These are phyloP conservation scores for Pithys albifrons DNA, from an alignment of 2,113 vertebrate species.

Conservation along the genomic window DNA sequence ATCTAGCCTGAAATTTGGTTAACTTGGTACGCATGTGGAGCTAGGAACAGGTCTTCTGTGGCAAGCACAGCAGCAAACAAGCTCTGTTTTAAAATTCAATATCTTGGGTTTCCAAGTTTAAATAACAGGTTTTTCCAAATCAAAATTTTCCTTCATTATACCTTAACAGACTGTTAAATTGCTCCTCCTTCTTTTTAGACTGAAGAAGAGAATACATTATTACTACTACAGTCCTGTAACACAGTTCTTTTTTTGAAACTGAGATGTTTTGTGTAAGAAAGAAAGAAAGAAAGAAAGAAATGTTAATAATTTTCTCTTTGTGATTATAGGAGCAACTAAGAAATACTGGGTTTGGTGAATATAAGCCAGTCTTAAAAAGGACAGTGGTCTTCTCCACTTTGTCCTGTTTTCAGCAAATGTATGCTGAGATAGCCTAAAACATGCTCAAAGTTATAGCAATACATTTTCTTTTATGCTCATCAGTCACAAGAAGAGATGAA, in stretches of 20 bases:
- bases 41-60: neutral
- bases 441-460: constrained; percentile 61
- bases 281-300: neutral
- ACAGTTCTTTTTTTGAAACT: constrained; percentile 4
- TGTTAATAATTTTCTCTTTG: neutral
- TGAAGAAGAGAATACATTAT: neutral
- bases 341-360: constrained; percentile 41
- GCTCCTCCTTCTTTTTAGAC: neutral
- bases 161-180: neutral
- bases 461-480: constrained; percentile 10
- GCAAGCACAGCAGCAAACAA: neutral
- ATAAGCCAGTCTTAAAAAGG: constrained; percentile 47
- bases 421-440: constrained; percentile 55
- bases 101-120: neutral
- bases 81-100: neutral
- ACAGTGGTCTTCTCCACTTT: constrained; percentile 12
- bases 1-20: neutral
- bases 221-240: neutral
- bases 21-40: neutral
- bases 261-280: constrained; percentile 11
- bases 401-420: constrained; percentile 24
- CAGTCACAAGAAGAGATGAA: constrained; percentile 45
- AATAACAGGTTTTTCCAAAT: neutral
- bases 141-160: neutral
- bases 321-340: constrained; percentile 45